Evolutionary conservation across 2,888 invertebrate genomes (phyloP), one percentile per base, ranked within the genome.

Genomic region (Microctonus aethiopoides): DNA sequence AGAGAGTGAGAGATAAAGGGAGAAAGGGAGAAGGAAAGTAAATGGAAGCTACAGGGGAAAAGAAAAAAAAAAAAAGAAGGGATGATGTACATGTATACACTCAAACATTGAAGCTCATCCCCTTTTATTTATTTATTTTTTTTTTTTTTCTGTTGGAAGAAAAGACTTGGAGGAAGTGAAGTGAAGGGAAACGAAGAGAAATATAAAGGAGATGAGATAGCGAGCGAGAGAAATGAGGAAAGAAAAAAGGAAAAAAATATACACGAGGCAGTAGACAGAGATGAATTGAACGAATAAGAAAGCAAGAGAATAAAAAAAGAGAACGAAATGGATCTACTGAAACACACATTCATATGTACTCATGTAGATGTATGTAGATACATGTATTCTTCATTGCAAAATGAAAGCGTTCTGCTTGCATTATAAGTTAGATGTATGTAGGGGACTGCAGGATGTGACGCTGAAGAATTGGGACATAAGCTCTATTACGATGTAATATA

Each of bases 11-110:
- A 16, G 16, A 46, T 16, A 46, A 16, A n/a, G 1, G 16, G 72
- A 72, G 72, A 74, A 75, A 78, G 77, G 76, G 75, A 64, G 66
- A 36, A 79, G 77, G 81, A 83, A 84, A 86, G 86, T 70, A 73
- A 73, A 74, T 71, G 76, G 72, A 87, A 83, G 84, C 85, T 84
- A 84, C 82, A 83, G 82, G 83, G 85, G 84, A 86, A 86, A 85
- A 86, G 86, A 86, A 85, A 85, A 64, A 72, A 62, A 62, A 59
- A 29, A 64, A 36, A 54, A 46, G 29, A 72, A 66, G 71, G 70
- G 66, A 66, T 41, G 59, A 71, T 73, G 70, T 67, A 67, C 69
- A 71, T 67, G 63, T 59, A 65, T 22, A 61, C 68, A 57, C 54
- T 20, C 54, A 24, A 54, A 54, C 67, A 64, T 16, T 46, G 46